Evolutionary conservation across 2,888 invertebrate species (phyloP), one percentile per base, ranked within the genome.

Genomic region (Dascillus cervinus): DNA sequence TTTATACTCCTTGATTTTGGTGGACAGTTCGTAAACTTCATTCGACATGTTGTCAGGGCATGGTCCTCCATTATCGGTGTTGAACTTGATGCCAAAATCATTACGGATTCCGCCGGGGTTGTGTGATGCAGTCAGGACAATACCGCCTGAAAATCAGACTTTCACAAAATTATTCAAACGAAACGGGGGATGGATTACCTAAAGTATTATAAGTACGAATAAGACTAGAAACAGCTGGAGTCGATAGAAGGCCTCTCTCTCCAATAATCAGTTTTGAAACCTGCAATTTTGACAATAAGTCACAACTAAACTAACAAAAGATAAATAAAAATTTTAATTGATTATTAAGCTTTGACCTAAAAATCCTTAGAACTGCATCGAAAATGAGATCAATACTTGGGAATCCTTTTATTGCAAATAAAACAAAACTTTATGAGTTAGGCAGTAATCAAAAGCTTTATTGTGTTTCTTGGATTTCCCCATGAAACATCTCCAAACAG

Each of bases 1-100:
- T 55, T 74, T 78, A 65, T 95, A 97, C 46, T 81, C 70, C 21
- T 73, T 76, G 20, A 98, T 84, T 42, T 67, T 69, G 25, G 77
- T 87, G 1, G 90, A 84, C 11, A 88, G 66, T 22, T 83, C 75
- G 60, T 84, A 89, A 39, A 98, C 94, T 44, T 80, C 76, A 55
- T 96, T 79, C 4, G 97, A 97, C 27, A 89, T 79, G 26, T 69
- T 68, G 59, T 92, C 95, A 0, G 96, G 92, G 1, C 97, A 97
- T 1, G 98, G 96, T 0, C 92, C 98, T 30, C 98, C 98, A 65
- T 98, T 98, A 39, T 87, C 79, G 49, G 85, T 89, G 69, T 99
- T 99, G 67, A 89, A 98, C 66, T 99, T 99, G 54, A 99, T 96
- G 28, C 98, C 98, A 62, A 98, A 99, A 67, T 99, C 98, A 44